A percentile compares a stretch with the other conserved stretches of the same genome.
Conservation (phyloP, 1,140 invertebrate genomes). For the Drosophila littoralis region DNA sequence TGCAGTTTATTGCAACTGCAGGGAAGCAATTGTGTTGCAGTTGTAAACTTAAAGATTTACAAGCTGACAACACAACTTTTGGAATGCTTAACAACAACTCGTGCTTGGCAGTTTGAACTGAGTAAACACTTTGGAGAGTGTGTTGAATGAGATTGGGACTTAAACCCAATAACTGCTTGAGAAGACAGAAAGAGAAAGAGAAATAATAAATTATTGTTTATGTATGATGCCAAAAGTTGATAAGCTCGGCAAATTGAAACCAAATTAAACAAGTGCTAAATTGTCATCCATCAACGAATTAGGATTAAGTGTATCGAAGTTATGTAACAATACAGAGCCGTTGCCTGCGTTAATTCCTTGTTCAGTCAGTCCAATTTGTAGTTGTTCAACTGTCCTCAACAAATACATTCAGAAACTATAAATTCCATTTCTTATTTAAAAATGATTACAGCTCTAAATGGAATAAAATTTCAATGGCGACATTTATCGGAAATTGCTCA, state of each 20-base stretch:
- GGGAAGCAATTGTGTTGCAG: constrained; percentile 12
- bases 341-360: too few relatives aligned
- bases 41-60: constrained; percentile 33
- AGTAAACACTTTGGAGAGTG: not conserved
- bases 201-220: not conserved
- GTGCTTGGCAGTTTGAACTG: constrained; percentile 4
- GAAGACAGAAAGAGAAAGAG: not conserved
- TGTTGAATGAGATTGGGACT: not conserved
- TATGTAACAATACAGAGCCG: too few relatives aligned
- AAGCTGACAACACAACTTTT: constrained; percentile 22
- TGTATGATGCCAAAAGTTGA: not conserved
- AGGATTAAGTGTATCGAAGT: too few relatives aligned
- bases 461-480: not conserved
- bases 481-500: not conserved
- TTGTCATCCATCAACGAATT: too few relatives aligned
- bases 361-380: too few relatives aligned
- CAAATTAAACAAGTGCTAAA: too few relatives aligned
- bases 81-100: constrained; percentile 10
- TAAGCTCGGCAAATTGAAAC: not conserved
- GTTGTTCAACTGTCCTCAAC: too few relatives aligned
- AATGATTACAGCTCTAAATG: not conserved
- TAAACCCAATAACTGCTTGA: not conserved
- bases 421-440: too few relatives aligned
- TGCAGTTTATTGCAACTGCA: constrained; percentile 25
- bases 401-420: too few relatives aligned